Conservation (phyloP, 2,888 invertebrate species). For the Diadegma fenestrale region DNA sequence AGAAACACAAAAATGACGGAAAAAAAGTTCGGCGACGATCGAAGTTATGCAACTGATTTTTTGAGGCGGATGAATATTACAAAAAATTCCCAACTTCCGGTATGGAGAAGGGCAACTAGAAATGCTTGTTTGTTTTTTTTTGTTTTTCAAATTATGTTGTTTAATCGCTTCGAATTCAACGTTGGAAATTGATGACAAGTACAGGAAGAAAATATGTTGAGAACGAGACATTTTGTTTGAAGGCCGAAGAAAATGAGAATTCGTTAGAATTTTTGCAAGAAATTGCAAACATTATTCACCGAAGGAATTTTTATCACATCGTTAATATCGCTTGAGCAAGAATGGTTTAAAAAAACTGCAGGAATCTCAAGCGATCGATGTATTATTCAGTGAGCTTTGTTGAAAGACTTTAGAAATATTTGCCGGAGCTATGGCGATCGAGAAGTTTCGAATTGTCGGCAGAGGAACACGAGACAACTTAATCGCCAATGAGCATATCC, state of each 20-base stretch:
- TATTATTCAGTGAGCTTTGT: not conserved
- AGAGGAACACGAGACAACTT: slow-evolving; percentile 20
- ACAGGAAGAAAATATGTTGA: not conserved
- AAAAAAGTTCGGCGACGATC: no score
- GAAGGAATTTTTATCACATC: not conserved
- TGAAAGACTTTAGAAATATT: not conserved
- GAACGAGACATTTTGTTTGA: not conserved
- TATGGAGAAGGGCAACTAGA: no score
- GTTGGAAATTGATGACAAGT: not conserved
- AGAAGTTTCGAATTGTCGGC: not conserved
- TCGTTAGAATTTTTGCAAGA: not conserved
- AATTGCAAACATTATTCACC: not conserved
- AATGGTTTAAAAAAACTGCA: not conserved
- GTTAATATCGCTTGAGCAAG: not conserved
- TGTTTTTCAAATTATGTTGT: no score
- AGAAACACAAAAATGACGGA: no score
- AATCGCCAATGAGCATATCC: slow-evolving; percentile 15
- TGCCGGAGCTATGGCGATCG: not conserved
- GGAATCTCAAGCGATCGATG: not conserved
- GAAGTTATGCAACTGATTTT: no score
- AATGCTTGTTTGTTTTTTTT: no score
- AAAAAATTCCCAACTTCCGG: no score
- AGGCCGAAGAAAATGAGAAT: not conserved
- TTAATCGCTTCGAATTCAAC: not conserved
- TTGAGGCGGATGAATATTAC: no score